Evolutionary conservation across 2,113 vertebrate genomes (phyloP).

Genomic region (Tragulus kanchil): DNA sequence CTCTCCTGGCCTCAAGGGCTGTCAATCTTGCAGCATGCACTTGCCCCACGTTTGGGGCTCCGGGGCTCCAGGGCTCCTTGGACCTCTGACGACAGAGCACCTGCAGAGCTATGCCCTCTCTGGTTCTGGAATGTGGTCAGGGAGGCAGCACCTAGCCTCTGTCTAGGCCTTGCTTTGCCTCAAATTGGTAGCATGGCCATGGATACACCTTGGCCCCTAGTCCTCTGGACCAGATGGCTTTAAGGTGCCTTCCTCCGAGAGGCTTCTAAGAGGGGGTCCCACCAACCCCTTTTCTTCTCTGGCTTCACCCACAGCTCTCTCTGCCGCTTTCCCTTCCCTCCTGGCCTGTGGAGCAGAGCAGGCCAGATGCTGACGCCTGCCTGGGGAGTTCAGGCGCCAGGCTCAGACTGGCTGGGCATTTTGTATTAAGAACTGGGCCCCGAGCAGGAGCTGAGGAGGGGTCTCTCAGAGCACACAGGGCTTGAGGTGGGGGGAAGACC

Average conservation of each 20-base stretch:
- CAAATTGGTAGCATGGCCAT: neutral
- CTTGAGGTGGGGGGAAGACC: fast-evolving
- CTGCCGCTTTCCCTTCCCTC: neutral
- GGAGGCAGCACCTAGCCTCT: neutral
- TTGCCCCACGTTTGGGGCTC: neutral
- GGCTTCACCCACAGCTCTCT: neutral
- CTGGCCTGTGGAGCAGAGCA: neutral
- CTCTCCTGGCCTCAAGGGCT: neutral
- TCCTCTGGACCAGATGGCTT: neutral
- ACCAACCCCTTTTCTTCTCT: neutral
- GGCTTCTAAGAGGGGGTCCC: conserved; percentile 6
- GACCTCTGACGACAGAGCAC: no score
- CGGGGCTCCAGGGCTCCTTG: fast-evolving
- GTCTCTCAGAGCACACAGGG: neutral
- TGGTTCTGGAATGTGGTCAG: neutral
- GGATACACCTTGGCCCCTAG: neutral
- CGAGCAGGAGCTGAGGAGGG: neutral
- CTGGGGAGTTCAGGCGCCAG: neutral
- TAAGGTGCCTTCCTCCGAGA: neutral
- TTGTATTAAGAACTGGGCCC: neutral
- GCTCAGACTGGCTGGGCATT: neutral
- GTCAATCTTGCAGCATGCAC: neutral
- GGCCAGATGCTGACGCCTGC: neutral
- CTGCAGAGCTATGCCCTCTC: neutral
- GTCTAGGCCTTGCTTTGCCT: neutral